A percentile compares a stretch with the other conserved stretches of the same genome.
Evolutionary conservation across 2,888 invertebrate genomes (phyloP).

Genomic region (Dryadula phaetusa): DNA sequence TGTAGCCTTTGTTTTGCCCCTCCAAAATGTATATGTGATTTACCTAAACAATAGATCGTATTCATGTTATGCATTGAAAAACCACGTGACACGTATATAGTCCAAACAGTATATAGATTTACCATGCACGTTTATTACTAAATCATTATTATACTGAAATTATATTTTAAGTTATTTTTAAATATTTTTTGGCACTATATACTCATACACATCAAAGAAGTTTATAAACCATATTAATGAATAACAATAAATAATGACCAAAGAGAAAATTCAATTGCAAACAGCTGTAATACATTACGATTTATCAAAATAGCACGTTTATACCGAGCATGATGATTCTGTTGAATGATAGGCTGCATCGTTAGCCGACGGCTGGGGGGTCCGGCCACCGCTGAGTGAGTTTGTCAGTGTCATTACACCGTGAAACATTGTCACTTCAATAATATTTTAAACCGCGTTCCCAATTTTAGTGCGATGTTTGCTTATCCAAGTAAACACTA

Average conservation of each 20-base stretch:
- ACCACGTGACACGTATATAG: background rate
- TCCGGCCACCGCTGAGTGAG: slow-evolving; percentile 54
- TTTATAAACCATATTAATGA: background rate
- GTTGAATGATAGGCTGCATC: slow-evolving; percentile 53
- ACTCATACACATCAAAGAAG: too few relatives aligned
- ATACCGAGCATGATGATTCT: slow-evolving; percentile 56
- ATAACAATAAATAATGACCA: slow-evolving; percentile 8
- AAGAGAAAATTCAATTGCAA: slow-evolving; percentile 20
- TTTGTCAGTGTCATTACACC: slow-evolving; percentile 66
- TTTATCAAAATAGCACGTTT: slow-evolving; percentile 56
- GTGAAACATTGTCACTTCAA: slow-evolving; percentile 65
- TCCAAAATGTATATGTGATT: slow-evolving; percentile 17
- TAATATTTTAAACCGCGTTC: slow-evolving; percentile 69
- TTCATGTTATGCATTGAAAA: background rate
- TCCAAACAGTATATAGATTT: too few relatives aligned
- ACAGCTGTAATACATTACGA: slow-evolving; percentile 53
- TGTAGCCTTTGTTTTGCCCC: slow-evolving; percentile 51
- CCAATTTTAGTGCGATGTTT: slow-evolving; percentile 67
- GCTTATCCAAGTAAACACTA: slow-evolving; percentile 65
- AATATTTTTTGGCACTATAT: too few relatives aligned
- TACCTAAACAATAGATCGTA: slow-evolving; percentile 6
- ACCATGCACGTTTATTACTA: too few relatives aligned
- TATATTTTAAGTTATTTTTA: too few relatives aligned
- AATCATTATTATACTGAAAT: too few relatives aligned
- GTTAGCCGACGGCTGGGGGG: slow-evolving; percentile 48